Conservation (phyloP, 2,888 invertebrate species). For the Mythimna vitellina region DNA sequence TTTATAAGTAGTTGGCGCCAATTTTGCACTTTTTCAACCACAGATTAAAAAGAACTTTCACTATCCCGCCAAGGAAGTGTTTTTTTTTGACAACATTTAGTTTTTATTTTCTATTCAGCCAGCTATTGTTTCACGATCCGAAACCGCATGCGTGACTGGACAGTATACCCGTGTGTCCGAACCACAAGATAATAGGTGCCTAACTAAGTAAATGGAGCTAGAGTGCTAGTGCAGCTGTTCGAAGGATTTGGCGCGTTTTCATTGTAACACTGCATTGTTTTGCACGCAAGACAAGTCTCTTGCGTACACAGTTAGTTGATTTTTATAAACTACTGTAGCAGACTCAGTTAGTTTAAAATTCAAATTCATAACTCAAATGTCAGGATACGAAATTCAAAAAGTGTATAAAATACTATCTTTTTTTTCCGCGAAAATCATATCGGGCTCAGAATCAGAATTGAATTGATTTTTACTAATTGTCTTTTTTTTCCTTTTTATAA, state of each 20-base stretch:
- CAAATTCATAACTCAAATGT: background rate
- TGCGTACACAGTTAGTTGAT: no score
- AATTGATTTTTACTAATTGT: no score
- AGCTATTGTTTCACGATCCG: constrained; percentile 18
- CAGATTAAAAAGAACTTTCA: constrained; percentile 10
- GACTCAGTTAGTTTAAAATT: background rate
- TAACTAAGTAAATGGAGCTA: constrained; percentile 73
- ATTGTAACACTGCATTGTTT: constrained; percentile 47
- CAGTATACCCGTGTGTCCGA: constrained; percentile 69
- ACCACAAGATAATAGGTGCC: constrained; percentile 75
- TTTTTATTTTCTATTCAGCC: constrained; percentile 13
- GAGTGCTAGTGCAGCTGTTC: constrained; percentile 55
- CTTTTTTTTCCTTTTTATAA: background rate
- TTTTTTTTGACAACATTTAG: background rate
- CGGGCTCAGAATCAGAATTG: background rate
- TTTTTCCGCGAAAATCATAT: no score
- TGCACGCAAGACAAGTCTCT: no score
- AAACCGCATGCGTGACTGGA: constrained; percentile 43
- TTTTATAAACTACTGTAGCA: no score
- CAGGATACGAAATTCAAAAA: no score
- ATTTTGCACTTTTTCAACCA: constrained; percentile 3
- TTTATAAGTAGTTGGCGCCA: constrained; percentile 20
- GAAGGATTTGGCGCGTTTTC: constrained; percentile 68
- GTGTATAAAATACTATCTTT: no score
- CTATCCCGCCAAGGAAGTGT: constrained; percentile 12